These are phyloP conservation scores for Peromyscus attwateri DNA, from an alignment of 2,797 vertebrate genomes.

Conservation along the genomic window DNA sequence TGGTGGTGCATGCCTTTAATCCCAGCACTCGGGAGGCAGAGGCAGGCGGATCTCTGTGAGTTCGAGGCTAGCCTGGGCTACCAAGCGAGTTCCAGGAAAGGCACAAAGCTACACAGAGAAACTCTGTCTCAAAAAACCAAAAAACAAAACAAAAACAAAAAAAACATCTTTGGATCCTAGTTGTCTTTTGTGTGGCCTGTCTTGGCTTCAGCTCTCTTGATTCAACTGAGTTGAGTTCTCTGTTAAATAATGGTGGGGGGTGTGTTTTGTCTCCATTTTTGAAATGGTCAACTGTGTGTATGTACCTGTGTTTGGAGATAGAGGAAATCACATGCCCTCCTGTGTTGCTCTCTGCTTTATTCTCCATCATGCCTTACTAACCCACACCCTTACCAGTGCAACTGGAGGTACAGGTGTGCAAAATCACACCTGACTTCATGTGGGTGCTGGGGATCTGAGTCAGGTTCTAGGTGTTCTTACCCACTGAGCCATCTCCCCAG, in stretches of 20 bases:
- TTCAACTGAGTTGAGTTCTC: constrained; percentile 61
- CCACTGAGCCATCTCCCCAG: background rate
- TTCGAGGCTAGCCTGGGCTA: too few species aligned
- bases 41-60: too few species aligned
- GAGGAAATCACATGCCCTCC: background rate
- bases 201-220: constrained; percentile 44
- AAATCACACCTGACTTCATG: background rate
- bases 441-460: background rate
- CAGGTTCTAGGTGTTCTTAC: background rate
- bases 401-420: background rate
- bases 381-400: background rate
- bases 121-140: too few species aligned
- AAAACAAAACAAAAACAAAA: too few species aligned
- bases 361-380: background rate
- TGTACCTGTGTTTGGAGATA: background rate
- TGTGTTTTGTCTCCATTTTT: background rate
- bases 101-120: too few species aligned
- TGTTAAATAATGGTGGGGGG: constrained; percentile 6
- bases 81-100: too few species aligned
- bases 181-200: constrained; percentile 48
- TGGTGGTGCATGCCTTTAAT: too few species aligned
- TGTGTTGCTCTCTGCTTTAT: background rate
- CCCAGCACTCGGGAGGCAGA: too few species aligned
- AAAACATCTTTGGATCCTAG: constrained; percentile 34
- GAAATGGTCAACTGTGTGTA: background rate